Evolutionary conservation across 2,113 vertebrate species (phyloP).

Genomic region (Tonatia bakeri): DNA sequence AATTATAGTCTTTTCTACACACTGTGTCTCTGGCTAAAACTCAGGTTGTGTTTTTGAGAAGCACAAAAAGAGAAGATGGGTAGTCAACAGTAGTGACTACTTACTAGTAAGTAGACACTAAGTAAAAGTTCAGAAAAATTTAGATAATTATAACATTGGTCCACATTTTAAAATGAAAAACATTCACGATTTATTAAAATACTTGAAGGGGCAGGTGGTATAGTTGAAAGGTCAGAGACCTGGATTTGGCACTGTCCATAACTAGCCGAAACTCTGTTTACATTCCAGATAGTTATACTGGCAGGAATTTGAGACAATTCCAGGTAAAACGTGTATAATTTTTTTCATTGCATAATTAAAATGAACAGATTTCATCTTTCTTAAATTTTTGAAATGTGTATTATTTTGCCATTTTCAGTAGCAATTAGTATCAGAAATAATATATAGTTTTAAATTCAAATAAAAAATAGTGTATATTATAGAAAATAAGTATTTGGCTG

Average conservation of each 20-base stretch:
- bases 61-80: neutral
- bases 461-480: neutral
- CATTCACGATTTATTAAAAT: slow-evolving; percentile 22
- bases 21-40: neutral
- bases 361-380: neutral
- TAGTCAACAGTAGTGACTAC: neutral
- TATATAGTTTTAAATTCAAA: neutral
- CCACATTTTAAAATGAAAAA: neutral
- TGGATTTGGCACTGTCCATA: neutral
- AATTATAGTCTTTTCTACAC: neutral
- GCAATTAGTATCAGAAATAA: neutral
- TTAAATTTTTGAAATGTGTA: neutral
- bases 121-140: neutral
- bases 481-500: neutral
- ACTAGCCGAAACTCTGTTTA: neutral
- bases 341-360: neutral
- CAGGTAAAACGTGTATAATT: neutral
- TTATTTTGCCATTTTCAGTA: slow-evolving; percentile 1
- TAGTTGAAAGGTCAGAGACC: neutral
- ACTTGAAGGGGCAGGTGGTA: neutral
- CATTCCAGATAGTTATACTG: neutral
- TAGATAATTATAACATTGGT: neutral
- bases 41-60: neutral
- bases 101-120: neutral
- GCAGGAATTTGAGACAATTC: neutral